phyloP scores from a whole-genome alignment of 2,113 vertebrate genomes.

The Scopus umbretta region DNA sequence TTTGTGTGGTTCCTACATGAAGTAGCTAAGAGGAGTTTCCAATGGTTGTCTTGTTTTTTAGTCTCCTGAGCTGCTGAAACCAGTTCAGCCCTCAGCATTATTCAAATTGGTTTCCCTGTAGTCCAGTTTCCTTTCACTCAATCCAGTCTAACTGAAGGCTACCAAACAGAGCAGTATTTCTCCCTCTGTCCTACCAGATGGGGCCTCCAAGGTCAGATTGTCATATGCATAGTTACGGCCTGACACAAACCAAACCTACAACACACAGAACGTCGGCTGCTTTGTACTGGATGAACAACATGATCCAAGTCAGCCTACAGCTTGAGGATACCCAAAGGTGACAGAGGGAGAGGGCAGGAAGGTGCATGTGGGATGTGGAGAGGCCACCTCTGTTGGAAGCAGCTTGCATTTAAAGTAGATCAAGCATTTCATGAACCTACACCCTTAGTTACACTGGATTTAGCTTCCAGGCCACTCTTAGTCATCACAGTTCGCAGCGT shows the following conservation, averaged over 20 bases:
- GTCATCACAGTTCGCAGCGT: not conserved
- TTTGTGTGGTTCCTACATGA: not conserved
- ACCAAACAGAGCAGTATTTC: not conserved
- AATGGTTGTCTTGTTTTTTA: not conserved
- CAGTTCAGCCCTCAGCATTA: not conserved
- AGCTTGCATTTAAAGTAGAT: not conserved
- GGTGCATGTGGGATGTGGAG: not conserved
- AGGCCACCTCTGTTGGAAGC: not conserved
- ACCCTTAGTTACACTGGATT: not conserved
- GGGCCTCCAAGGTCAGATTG: not conserved
- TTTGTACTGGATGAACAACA: not conserved
- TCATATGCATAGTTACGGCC: not conserved
- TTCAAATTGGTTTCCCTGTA: not conserved
- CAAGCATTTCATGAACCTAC: not conserved
- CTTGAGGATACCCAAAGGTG: rapidly evolving
- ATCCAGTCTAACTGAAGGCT: not conserved
- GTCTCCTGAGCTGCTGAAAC: not conserved
- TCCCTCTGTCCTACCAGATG: not conserved
- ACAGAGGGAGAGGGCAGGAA: not conserved
- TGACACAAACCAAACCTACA: not conserved
- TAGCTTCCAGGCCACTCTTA: not conserved
- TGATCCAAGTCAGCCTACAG: not conserved
- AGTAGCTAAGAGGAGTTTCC: not conserved
- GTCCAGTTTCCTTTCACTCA: not conserved
- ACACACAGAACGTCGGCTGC: rapidly evolving